These are phyloP conservation scores for Microhierax caerulescens DNA, from an alignment of 2,797 vertebrate species.

Conservation along the genomic window DNA sequence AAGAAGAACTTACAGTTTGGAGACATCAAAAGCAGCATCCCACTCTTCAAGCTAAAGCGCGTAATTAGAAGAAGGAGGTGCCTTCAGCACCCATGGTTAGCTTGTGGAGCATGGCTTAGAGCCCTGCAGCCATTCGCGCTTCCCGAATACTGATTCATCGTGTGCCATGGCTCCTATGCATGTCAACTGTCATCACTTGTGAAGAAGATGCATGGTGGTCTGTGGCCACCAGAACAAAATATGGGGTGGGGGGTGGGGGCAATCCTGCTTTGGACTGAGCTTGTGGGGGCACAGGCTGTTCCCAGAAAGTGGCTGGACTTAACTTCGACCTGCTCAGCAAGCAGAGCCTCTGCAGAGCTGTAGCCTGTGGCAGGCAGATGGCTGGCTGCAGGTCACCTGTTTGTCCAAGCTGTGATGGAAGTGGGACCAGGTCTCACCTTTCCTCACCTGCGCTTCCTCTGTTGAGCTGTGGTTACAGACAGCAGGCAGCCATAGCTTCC, in stretches of 20 bases:
- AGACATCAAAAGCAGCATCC: slow-evolving; percentile 12
- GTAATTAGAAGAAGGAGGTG: neutral
- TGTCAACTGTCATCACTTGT: neutral
- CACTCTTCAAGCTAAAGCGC: neutral
- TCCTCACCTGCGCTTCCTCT: neutral
- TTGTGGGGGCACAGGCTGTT: neutral
- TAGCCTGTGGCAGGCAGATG: neutral
- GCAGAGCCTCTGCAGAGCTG: neutral
- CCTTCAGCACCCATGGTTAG: neutral
- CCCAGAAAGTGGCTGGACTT: accelerated
- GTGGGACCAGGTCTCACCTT: accelerated
- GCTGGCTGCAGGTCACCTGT: neutral
- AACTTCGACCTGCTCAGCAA: neutral
- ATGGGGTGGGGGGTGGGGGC: neutral
- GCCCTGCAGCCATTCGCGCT: accelerated
- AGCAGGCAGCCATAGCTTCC: neutral
- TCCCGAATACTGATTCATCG: neutral
- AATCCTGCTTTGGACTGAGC: neutral
- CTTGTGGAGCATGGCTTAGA: neutral
- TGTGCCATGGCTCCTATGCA: accelerated
- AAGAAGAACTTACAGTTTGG: neutral
- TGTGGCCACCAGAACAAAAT: neutral
- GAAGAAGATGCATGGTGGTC: neutral
- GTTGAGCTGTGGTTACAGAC: neutral
- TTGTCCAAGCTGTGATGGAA: neutral